These are phyloP conservation scores for Acrocera orbiculus DNA, from an alignment of 2,888 invertebrate genomes.

Conservation along the genomic window DNA sequence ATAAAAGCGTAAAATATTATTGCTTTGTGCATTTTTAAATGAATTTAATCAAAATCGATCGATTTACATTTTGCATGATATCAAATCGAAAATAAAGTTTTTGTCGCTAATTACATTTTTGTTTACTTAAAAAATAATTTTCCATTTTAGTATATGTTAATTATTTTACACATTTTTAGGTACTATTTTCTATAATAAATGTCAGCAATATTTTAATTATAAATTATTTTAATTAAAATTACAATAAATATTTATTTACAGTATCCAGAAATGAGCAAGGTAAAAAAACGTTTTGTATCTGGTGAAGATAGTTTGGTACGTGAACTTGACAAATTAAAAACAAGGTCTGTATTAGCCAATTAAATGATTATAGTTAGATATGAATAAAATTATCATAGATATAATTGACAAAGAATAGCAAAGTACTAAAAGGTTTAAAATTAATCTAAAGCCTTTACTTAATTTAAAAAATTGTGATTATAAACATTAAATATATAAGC, in stretches of 20 bases:
- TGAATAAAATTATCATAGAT: constrained; percentile 1
- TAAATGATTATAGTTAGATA: constrained; percentile 2
- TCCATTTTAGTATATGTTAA: neutral
- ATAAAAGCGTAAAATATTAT: too few species aligned
- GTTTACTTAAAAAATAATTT: too few species aligned
- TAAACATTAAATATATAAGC: too few species aligned
- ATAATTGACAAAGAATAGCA: neutral
- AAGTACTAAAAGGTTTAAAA: constrained; percentile 2
- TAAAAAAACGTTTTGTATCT: constrained; percentile 45
- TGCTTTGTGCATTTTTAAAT: too few species aligned
- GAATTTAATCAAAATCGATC: too few species aligned
- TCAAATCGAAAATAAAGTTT: too few species aligned
- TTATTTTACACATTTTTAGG: neutral
- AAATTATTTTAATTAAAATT: too few species aligned
- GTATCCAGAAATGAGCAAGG: constrained; percentile 22
- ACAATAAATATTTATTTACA: too few species aligned
- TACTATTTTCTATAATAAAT: neutral
- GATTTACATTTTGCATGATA: too few species aligned
- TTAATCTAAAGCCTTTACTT: constrained; percentile 3
- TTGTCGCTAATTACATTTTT: too few species aligned
- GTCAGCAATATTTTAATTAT: too few species aligned
- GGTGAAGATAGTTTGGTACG: constrained; percentile 44
- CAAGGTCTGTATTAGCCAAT: constrained; percentile 27
- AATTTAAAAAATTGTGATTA: too few species aligned
- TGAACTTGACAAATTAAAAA: constrained; percentile 46